A percentile compares a stretch with the other conserved stretches of the same genome.
Conservation (phyloP, 2,888 invertebrate genomes). For the Cephus sareptanus region DNA sequence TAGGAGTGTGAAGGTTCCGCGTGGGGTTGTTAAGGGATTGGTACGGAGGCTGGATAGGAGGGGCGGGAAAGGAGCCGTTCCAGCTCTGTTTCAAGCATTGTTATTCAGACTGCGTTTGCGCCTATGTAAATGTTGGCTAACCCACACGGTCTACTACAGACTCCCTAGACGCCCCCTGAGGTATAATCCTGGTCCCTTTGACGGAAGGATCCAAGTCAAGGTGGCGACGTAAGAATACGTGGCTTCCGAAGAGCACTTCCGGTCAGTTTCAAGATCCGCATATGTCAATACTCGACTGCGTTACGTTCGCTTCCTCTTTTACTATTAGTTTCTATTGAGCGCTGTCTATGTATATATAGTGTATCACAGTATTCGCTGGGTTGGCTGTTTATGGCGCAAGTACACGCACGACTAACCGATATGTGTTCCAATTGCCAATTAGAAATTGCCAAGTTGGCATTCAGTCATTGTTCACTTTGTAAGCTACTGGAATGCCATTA, state of each 20-base stretch:
- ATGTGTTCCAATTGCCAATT: neutral
- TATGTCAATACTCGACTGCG: neutral
- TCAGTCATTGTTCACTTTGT: neutral
- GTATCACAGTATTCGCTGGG: neutral
- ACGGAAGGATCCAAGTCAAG: conserved; percentile 9
- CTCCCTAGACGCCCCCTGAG: conserved; percentile 29
- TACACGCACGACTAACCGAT: neutral
- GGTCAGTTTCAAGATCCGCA: neutral
- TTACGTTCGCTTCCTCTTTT: neutral
- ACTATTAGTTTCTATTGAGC: neutral
- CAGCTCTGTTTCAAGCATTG: conserved; percentile 48
- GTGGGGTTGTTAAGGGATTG: neutral
- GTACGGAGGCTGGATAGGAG: conserved; percentile 7
- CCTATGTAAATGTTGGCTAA: conserved; percentile 57
- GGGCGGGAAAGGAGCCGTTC: conserved; percentile 18
- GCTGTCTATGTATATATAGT: no score
- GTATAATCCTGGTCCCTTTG: conserved; percentile 38
- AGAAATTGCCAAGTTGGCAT: neutral
- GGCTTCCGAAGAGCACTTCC: neutral
- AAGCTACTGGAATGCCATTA: neutral
- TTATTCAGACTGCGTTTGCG: conserved; percentile 51
- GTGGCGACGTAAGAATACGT: neutral
- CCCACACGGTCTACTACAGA: conserved; percentile 29
- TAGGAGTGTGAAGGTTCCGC: conserved; percentile 6
- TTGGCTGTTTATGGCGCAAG: neutral